Evolutionary conservation across 2,113 vertebrate species (phyloP).

Genomic region (Phrynosoma platyrhinos): DNA sequence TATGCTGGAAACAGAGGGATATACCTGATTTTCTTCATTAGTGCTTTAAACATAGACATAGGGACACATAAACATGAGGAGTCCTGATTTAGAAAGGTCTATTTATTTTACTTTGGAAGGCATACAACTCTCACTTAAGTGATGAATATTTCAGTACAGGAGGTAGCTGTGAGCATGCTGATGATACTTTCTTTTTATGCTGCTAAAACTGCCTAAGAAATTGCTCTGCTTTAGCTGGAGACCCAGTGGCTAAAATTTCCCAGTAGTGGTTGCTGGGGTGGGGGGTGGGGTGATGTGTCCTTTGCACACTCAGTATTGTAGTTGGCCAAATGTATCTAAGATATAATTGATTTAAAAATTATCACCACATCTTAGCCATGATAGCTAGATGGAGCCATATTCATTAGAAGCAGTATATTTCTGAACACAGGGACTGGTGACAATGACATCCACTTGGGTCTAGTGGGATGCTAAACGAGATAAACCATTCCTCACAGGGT

Average conservation of each 20-base stretch:
- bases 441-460: too few relatives aligned
- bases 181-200: constrained; percentile 63
- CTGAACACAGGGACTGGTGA: not conserved
- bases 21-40: constrained; percentile 9
- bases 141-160: constrained; percentile 65
- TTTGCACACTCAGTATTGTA: not conserved
- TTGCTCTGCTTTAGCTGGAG: constrained; percentile 15
- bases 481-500: too few relatives aligned
- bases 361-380: not conserved
- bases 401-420: not conserved
- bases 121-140: constrained; percentile 54
- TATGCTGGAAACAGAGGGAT: not conserved
- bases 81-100: constrained; percentile 32
- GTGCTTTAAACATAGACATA: constrained; percentile 4
- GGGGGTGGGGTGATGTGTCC: not conserved
- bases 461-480: too few relatives aligned
- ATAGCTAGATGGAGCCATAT: not conserved
- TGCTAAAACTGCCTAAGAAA: constrained; percentile 23
- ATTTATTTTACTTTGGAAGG: constrained; percentile 38
- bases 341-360: not conserved
- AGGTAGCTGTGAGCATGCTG: constrained; percentile 50
- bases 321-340: not conserved
- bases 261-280: not conserved
- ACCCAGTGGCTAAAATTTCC: constrained; percentile 7
- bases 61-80: not conserved